Evolutionary conservation across 2,797 vertebrate species (phyloP), one percentile per base, ranked within the genome.

Genomic region (Nyctibius grandis): DNA sequence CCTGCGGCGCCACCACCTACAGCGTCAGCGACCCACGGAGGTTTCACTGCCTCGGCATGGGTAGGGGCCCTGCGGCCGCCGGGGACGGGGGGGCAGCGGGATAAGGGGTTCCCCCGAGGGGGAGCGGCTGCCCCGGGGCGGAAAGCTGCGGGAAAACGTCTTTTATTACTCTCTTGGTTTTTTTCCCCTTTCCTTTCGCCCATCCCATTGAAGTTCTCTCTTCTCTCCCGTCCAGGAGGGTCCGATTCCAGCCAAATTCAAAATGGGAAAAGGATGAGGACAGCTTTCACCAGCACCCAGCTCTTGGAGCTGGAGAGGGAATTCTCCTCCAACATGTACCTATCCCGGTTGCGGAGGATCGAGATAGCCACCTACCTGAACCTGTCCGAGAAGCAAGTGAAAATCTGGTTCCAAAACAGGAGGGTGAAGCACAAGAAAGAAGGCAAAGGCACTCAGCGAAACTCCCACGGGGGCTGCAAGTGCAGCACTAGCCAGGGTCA

Each of bases 371-470:
- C 99, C 12, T 99, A 99, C 97, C 97, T 99, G 96, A 99, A 98
- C 97, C 98, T 99, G 84, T 99, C 99, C 1, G 99, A 99, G 97
- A 99, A 99, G 78, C 99, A 99, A 92, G 99, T 99, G 97, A 99
- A 99, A 95, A 99, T 99, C 97, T 99, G 99, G 99, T 99, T 99
- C 96, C 99, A 99, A 96, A 99, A 99, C 97, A 98, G 99, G 90
- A 97, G 99, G 19, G 99, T 99, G 89, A 99, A 99, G 92, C 99
- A 99, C 98, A 99, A 99, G 98, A 99, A 99, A 93, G 99, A 99
- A 94, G 99, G 99, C 69, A 99, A 99, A 94, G 98, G 99, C 73
- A 97, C 98, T 7, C 99, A 98, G 91, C 98, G 99, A 93, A 99
- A 98, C 96, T 96, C 97, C n/a, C 99, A 99, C 94, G 96, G 98